phyloP scores from a whole-genome alignment of 2,888 invertebrate species.

The Eristalis tenax region DNA sequence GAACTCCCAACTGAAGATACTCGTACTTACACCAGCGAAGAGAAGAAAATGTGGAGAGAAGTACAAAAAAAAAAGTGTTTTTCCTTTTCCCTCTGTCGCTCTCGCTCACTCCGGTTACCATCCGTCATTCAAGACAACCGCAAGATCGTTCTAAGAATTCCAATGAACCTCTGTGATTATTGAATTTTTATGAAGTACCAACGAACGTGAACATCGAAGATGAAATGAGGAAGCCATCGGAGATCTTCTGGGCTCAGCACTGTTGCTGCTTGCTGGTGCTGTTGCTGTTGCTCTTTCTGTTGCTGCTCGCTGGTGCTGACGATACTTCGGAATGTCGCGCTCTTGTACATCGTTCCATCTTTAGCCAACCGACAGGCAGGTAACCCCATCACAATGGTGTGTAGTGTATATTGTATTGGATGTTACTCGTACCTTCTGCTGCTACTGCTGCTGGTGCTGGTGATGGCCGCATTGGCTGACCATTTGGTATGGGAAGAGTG shows the following conservation, averaged over 20 bases:
- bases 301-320: conserved; percentile 21
- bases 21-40: neutral
- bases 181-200: conserved; percentile 72
- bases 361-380: conserved; percentile 63
- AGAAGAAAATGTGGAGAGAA: neutral
- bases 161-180: conserved; percentile 70
- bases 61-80: neutral
- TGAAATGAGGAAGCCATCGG: conserved; percentile 72
- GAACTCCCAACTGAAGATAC: neutral
- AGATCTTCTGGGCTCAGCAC: conserved; percentile 67
- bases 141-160: conserved; percentile 72
- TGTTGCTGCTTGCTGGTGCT: neutral
- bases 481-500: conserved; percentile 69
- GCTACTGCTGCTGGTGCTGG: conserved; percentile 12
- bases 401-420: conserved; percentile 45
- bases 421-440: conserved; percentile 32
- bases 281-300: neutral
- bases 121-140: conserved; percentile 71
- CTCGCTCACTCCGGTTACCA: conserved; percentile 63
- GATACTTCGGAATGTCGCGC: conserved; percentile 69
- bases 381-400: conserved; percentile 45
- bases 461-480: conserved; percentile 68
- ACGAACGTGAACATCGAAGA: conserved; percentile 71
- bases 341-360: conserved; percentile 70
- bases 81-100: conserved; percentile 68